Conservation (phyloP, 2,888 invertebrate genomes). For the Drosophila lutescens region DNA sequence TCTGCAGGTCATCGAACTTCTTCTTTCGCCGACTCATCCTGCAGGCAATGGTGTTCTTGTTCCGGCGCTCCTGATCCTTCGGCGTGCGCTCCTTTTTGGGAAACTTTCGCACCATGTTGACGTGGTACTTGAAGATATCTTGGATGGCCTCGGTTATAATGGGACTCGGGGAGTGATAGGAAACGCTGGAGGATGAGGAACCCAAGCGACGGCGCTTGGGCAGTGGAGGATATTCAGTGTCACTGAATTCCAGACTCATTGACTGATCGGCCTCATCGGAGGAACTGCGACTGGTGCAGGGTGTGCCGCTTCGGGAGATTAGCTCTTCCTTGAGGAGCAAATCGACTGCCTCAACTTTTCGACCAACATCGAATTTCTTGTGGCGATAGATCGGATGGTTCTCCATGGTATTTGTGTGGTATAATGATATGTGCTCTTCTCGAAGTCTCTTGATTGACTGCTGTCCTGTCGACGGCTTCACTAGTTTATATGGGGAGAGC, state of each 20-base stretch:
- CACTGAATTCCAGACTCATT: conserved; percentile 53
- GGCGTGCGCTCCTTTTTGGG: conserved; percentile 80
- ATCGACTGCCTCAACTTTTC: conserved; percentile 34
- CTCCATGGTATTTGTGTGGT: conserved; percentile 12
- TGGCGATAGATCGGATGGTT: conserved; percentile 65
- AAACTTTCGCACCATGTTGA: conserved; percentile 81
- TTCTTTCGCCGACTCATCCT: conserved; percentile 81
- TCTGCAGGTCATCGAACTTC: conserved; percentile 78
- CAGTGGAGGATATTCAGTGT: conserved; percentile 17
- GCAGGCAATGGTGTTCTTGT: conserved; percentile 82
- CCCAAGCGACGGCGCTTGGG: conserved; percentile 55
- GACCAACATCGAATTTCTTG: conserved; percentile 73
- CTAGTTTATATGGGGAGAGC: conserved; percentile 48
- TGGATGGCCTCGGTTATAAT: conserved; percentile 66
- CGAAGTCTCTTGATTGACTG: conserved; percentile 47
- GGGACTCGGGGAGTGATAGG: conserved; percentile 12
- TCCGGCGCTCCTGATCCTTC: conserved; percentile 82
- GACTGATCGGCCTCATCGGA: conserved; percentile 41
- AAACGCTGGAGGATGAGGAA: conserved; percentile 50
- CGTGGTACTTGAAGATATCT: conserved; percentile 79
- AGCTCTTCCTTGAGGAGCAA: conserved; percentile 52
- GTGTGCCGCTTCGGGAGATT: conserved; percentile 37
- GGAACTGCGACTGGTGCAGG: conserved; percentile 23
- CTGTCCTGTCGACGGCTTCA: conserved; percentile 47
- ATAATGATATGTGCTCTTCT: conserved; percentile 15